phyloP scores from a whole-genome alignment of 92 coral and sea anemone genomes.

The Actinernus sp. region DNA sequence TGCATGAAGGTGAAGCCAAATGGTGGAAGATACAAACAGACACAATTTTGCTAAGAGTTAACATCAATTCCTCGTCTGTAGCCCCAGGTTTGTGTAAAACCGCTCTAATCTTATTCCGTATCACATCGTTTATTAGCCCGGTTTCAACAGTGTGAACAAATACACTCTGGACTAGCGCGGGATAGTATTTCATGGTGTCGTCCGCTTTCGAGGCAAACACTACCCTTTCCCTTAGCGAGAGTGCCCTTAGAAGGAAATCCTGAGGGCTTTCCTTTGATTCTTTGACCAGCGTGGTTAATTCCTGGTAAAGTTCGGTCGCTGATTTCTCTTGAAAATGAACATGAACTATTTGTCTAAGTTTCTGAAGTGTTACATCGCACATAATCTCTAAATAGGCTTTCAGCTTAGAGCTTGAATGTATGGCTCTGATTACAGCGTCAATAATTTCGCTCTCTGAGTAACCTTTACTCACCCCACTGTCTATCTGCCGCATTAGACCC shows the following conservation, averaged over 20 bases:
- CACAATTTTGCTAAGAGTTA: slow-evolving; percentile 38
- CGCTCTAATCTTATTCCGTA: slow-evolving; percentile 37
- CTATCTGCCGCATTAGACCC: slow-evolving; percentile 45
- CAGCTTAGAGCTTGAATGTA: slow-evolving; percentile 34
- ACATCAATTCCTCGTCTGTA: slow-evolving; percentile 53
- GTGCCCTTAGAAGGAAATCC: slow-evolving; percentile 44
- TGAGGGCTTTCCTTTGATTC: slow-evolving; percentile 30
- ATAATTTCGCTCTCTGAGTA: slow-evolving; percentile 31
- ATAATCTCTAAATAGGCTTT: slow-evolving; percentile 44
- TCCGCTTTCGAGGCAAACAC: slow-evolving; percentile 42
- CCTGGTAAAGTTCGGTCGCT: slow-evolving; percentile 45
- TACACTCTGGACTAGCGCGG: slow-evolving; percentile 23
- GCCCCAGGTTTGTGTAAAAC: slow-evolving; percentile 28
- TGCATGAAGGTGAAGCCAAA: no score
- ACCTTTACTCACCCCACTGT: slow-evolving; percentile 25
- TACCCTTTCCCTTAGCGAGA: slow-evolving; percentile 32
- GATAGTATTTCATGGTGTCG: slow-evolving; percentile 42
- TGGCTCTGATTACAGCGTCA: slow-evolving; percentile 32
- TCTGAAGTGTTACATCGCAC: slow-evolving; percentile 25
- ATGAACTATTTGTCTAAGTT: slow-evolving; percentile 20
- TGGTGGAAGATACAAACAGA: no score
- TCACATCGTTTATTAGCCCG: slow-evolving; percentile 45
- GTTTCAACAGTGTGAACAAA: slow-evolving; percentile 44
- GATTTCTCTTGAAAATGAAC: slow-evolving; percentile 35
- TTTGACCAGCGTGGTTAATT: slow-evolving; percentile 38